Evolutionary conservation across 2,797 vertebrate species (phyloP), one percentile per base, ranked within the genome.

Genomic region (Gymnopithys bicolor): DNA sequence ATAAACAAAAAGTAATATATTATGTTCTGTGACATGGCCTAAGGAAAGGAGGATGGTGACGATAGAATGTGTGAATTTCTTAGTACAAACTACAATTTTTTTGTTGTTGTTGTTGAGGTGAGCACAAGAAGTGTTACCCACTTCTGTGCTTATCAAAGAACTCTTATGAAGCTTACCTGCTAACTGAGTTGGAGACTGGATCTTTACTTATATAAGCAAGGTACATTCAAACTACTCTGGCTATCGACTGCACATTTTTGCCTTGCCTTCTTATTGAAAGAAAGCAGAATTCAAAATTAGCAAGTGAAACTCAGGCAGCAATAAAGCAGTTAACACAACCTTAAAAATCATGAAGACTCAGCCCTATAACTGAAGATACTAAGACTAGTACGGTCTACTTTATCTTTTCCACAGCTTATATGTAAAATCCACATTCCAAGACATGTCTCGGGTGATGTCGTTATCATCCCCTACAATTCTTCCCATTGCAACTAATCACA

Each of bases 11-110:
- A 66, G 6, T 4, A 73, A 67, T 32, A 80, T 10, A 51, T 37
- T 41, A 63, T 0, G 0, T 73, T 80, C 33, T 58, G 56, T 24
- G 22, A 37, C 24, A 8, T 5, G 6, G n/a, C 6, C 3, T 64
- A 71, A 63, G 25, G 35, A 41, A 78, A 77, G 32, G 16, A 71
- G 18, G 2, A 75, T 3, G 8, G 9, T 70, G 41, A 53, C 0
- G 1, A 62, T 0, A 52, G 7, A 18, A 45, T 6, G 2, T 32
- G 45, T 14, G 55, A 24, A 68, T 46, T 51, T 59, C 55, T 39
- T 59, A 81, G 64, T n/a, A 55, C 5, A 68, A 83, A 39, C 19
- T 45, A 56, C 2, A 11, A 19, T 39, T 24, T 74, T 32, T 15
- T 21, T 28, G 25, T 41, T 51, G 35, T 14, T 48, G 43, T 35